Percentiles rank a stretch among this genome's conserved stretches.
These are phyloP conservation scores for Pomacea canaliculata DNA, from an alignment of 2,888 invertebrate species.

Conservation along the genomic window DNA sequence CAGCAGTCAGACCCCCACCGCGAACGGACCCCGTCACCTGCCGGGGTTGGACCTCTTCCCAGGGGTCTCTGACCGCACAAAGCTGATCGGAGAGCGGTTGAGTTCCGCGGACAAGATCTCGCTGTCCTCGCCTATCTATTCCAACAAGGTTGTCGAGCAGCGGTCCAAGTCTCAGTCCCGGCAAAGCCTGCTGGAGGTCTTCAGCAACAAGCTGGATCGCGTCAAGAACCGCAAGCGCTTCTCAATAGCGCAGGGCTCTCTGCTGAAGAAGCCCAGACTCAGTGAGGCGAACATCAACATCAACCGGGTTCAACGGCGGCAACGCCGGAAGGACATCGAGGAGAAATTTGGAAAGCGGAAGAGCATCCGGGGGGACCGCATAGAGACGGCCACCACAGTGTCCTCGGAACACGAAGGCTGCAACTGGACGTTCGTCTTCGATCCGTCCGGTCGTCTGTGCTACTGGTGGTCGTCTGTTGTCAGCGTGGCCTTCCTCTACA, in stretches of 20 bases:
- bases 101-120: constrained; percentile 73
- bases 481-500: constrained; percentile 69
- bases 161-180: constrained; percentile 74
- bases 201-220: constrained; percentile 78
- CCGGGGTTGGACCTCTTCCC: constrained; percentile 71
- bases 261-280: constrained; percentile 76
- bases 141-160: constrained; percentile 62
- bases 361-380: constrained; percentile 43
- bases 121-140: constrained; percentile 70
- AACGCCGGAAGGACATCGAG: constrained; percentile 70
- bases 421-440: constrained; percentile 89
- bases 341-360: constrained; percentile 67
- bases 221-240: constrained; percentile 75
- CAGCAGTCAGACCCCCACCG: constrained; percentile 60
- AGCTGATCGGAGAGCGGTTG: constrained; percentile 72
- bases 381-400: constrained; percentile 64
- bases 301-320: constrained; percentile 72
- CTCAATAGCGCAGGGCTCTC: constrained; percentile 75
- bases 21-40: constrained; percentile 76
- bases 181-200: constrained; percentile 79
- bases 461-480: constrained; percentile 70
- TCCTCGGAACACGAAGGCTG: constrained; percentile 76
- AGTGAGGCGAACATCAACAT: constrained; percentile 75
- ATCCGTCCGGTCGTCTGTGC: constrained; percentile 91
- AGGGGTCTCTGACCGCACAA: constrained; percentile 47